Evolutionary conservation across 2,113 vertebrate genomes (phyloP), one percentile per base, ranked within the genome.

Genomic region (Cariama cristata): DNA sequence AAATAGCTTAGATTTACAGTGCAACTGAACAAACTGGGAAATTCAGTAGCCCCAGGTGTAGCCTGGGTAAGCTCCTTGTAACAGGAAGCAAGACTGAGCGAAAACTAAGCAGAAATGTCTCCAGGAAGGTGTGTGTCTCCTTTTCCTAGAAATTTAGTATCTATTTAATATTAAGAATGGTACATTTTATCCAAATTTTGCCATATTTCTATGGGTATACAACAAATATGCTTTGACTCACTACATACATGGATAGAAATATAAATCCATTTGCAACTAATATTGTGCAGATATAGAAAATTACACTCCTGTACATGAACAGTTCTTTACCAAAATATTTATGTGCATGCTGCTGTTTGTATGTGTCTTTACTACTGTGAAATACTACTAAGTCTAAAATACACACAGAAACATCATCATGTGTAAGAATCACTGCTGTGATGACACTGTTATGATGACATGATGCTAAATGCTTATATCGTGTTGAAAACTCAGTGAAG

Each of bases 1-100:
- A 93, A 93, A 83, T 12, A 89, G 55, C 49, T 93, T 60, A 59
- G 72, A 84, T 93, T 93, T 91, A 93, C 83, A 47, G 21, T 38
- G 30, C 35, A 33, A 45, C 44, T 63, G 49, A 88, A 60, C 35
- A 56, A 72, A 91, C 63, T 53, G 53, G 72, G 63, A 94, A 88
- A 83, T 89, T 20, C 56, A 83, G n/a, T 19, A 49, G 53, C 75
- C 79, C 35, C 68, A 45, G 59, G 45, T 56, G 67, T 17, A 82
- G 44, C 35, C 58, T 9, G 30, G 76, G 53, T 21, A 59, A 93
- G 35, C 40, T 84, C 27, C 33, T 40, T 86, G 30, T 35, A 86
- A 44, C 4, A 69, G 32, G 53, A 72, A 73, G 22, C 4, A 80
- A 59, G 42, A 26, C 6, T 12, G 16, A 73, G n/a, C 33, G 23